These are phyloP conservation scores for Gymnocheta viridis DNA, from an alignment of 2,888 invertebrate genomes.

Conservation along the genomic window DNA sequence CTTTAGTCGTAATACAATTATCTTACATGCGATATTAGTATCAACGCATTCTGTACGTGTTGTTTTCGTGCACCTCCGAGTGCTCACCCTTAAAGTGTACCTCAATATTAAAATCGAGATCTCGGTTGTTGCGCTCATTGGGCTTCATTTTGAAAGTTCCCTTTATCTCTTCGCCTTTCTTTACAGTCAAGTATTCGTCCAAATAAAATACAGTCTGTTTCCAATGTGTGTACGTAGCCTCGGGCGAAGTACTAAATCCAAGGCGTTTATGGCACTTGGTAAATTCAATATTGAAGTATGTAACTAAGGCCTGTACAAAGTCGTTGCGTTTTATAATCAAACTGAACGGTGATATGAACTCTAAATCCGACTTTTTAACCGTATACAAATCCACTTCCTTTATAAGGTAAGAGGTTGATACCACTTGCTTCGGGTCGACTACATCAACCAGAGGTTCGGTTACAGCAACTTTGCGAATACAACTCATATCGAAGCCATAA, in stretches of 20 bases:
- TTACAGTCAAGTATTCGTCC: slow-evolving; percentile 97
- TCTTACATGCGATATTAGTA: slow-evolving; percentile 30
- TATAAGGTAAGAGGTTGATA: slow-evolving; percentile 95
- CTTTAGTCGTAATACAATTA: slow-evolving; percentile 49
- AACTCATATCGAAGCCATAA: slow-evolving; percentile 99
- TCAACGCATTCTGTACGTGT: slow-evolving; percentile 94
- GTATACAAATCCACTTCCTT: slow-evolving; percentile 99
- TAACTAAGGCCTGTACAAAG: slow-evolving; percentile 98
- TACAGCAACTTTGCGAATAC: slow-evolving; percentile 98
- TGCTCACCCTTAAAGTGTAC: slow-evolving; percentile 96
- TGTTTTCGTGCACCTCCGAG: slow-evolving; percentile 91
- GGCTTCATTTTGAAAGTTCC: slow-evolving; percentile 97
- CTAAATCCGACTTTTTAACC: slow-evolving; percentile 96
- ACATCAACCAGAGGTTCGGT: slow-evolving; percentile 99
- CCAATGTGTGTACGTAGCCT: slow-evolving; percentile 99
- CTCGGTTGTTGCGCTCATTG: slow-evolving; percentile 97
- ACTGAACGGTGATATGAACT: slow-evolving; percentile 94
- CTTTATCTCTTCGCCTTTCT: slow-evolving; percentile 95
- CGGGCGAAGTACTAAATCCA: slow-evolving; percentile 99
- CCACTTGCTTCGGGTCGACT: slow-evolving; percentile 99
- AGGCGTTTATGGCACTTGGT: slow-evolving; percentile 99
- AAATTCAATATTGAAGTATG: slow-evolving; percentile 99
- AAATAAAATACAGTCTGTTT: slow-evolving; percentile 98
- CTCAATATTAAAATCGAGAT: slow-evolving; percentile 97
- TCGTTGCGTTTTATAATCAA: slow-evolving; percentile 94